Evolutionary conservation across 2,888 invertebrate species (phyloP).

Genomic region (Cremastinae sp.): DNA sequence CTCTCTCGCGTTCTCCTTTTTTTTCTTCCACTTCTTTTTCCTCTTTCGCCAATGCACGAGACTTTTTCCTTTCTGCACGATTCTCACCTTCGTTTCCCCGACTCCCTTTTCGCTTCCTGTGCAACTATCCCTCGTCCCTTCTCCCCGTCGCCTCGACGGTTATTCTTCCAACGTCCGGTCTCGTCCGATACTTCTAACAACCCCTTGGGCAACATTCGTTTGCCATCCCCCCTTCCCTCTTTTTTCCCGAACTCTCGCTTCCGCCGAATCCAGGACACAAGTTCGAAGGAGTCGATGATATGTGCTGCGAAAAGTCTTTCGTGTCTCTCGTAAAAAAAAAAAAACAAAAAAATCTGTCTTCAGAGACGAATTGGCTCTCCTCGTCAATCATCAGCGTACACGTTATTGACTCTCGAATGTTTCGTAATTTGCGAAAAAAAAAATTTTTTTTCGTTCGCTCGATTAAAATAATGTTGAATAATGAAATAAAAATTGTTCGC

Average conservation of each 20-base stretch:
- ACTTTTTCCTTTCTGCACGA: constrained; percentile 12
- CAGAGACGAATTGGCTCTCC: too few species aligned
- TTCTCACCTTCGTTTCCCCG: constrained; percentile 21
- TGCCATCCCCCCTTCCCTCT: not conserved
- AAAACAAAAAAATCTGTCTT: not conserved
- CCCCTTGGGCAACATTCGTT: constrained; percentile 43
- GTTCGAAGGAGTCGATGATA: not conserved
- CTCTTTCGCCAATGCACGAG: not conserved
- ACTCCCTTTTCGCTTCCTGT: not conserved
- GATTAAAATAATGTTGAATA: too few species aligned
- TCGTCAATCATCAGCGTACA: too few species aligned
- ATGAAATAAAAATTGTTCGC: too few species aligned
- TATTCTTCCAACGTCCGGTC: constrained; percentile 46
- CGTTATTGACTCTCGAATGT: too few species aligned
- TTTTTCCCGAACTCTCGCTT: not conserved
- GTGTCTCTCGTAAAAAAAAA: not conserved
- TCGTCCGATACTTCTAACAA: constrained; percentile 55
- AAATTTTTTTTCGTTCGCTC: not conserved
- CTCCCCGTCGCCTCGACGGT: constrained; percentile 35
- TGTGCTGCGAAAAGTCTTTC: not conserved
- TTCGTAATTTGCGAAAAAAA: not conserved
- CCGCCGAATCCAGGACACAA: constrained; percentile 1
- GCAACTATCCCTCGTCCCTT: not conserved
- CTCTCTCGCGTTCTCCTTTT: constrained; percentile 14
- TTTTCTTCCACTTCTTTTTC: not conserved